Base-by-base conservation (phyloP, 2,888 invertebrate species). In the Drosophila helvetica region DNA sequence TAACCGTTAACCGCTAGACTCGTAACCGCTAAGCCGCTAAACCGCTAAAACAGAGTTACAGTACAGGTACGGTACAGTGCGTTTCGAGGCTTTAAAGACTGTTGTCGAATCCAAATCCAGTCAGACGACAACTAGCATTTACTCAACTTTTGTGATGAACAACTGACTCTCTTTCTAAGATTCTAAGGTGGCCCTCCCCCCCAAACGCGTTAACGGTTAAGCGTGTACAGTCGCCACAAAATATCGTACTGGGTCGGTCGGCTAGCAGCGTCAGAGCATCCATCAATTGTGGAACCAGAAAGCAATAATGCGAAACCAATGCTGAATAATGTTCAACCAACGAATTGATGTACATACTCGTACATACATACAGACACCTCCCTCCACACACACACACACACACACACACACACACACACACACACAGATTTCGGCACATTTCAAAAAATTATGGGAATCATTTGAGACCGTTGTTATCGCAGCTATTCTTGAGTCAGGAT, bases 381-480 rank as follows among this genome's bases (percentile, higher is more conserved):
- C n/a, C n/a, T 4, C 8, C 19, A 38, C n/a, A 55, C 17, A 1
- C 1, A 25, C 3, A 15, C 33, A 25, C 43, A 2, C 25, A 46
- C 10, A 33, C 8, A 42, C n/a, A 42, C 22, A 38, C 15, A 43
- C 19, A 50, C 9, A 54, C 43, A 55, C 43, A 27, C 22, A 33
- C 52, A 47, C 53, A 61, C 33, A 25, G 15, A 27, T 43, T 47
- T 45, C 9, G 66, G 66, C 66, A 66, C 57, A 45, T 43, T 65
- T 19, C 3, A 5, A 18, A 38, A 2, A 19, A 53, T 19, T 63
- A 63, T 62, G 48, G 47, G 25, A 62, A 68, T 74, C 42, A 59
- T 78, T 84, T 80, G 77, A 75, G 81, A 80, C 81, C 64, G 75
- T 82, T 80, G 80, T 82, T 81, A 77, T 63, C 61, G 56, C 68